Evolutionary conservation across 2,797 vertebrate species (phyloP), one percentile per base, ranked within the genome.

Genomic region (Micropoecilia bifurca): DNA sequence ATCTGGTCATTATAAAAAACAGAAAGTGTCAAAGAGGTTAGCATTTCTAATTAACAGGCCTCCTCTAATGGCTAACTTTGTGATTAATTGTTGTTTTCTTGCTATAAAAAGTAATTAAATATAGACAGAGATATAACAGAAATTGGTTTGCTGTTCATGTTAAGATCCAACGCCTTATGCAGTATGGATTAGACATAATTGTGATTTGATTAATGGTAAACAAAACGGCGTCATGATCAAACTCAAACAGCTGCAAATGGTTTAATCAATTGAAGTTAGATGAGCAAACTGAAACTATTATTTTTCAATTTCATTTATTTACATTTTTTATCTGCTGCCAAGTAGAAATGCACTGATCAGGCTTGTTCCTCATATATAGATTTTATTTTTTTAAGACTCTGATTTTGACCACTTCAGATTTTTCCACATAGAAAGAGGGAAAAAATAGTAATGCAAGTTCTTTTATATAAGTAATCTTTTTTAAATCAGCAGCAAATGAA

Each of bases 201-300:
- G 57, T 4, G 6, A 71, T 75, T n/a, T 57, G n/a, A 78, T 25
- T 47, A 69, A 46, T 41, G 39, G 66, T 53, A 57, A 81, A 77
- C 18, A 77, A 59, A 75, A 66, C 2, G 2, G 18, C 59, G 2
- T 9, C 45, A 63, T 46, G 3, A 75, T 39, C 6, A 28, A 80
- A 73, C 22, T 41, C 5, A 5, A n/a, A 12, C 68, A 43, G 3
- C 22, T 36, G 20, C 47, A 74, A 81, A 74, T 77, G 39, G 28
- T 33, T 66, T 63, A 41, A 82, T 66, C n/a, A 73, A 73, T 61
- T 57, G 10, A 73, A 75, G 14, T 75, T 79, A 79, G 28, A 82
- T 74, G 10, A 74, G 30, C 33, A 76, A 48, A 43, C 30, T 12
- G 5, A 9, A 73, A 66, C 0, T 0, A 46, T 72, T 71, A 45